Evolutionary conservation across 2,888 invertebrate species (phyloP).

Genomic region (Caenorhabditis zanzibari): DNA sequence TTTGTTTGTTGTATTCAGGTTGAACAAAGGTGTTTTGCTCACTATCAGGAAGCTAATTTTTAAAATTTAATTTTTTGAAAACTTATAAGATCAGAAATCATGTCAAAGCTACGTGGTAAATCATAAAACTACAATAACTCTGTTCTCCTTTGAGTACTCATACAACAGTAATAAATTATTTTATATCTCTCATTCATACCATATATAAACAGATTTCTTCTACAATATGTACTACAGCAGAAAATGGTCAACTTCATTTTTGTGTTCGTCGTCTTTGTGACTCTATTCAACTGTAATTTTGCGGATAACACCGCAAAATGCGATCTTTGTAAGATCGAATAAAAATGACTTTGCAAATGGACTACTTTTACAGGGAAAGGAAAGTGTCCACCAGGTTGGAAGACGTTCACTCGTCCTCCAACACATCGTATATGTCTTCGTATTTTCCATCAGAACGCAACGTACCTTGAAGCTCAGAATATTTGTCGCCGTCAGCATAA

Average conservation of each 20-base stretch:
- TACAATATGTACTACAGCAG: background rate
- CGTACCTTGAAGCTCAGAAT: slow-evolving; percentile 47
- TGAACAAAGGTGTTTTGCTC: no score
- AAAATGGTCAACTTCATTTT: slow-evolving; percentile 15
- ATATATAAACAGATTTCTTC: slow-evolving; percentile 3
- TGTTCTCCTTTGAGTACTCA: background rate
- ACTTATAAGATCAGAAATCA: slow-evolving; percentile 15
- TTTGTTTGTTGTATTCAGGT: no score
- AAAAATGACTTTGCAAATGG: background rate
- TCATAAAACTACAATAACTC: slow-evolving; percentile 21
- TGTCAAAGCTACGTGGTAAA: background rate
- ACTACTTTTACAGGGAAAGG: slow-evolving; percentile 35
- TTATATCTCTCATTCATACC: background rate
- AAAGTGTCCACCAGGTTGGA: slow-evolving; percentile 57
- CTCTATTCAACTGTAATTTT: background rate
- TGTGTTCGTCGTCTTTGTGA: slow-evolving; percentile 3
- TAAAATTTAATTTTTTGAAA: background rate
- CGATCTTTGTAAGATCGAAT: slow-evolving; percentile 31
- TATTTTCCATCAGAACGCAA: slow-evolving; percentile 48
- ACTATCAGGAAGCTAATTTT: no score
- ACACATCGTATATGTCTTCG: slow-evolving; percentile 30
- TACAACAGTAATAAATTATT: slow-evolving; percentile 28
- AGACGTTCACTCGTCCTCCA: slow-evolving; percentile 34
- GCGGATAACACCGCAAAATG: slow-evolving; percentile 16
- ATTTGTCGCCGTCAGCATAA: slow-evolving; percentile 45